Conservation (phyloP, 2,888 invertebrate genomes). For the Oxytorus armatus region DNA sequence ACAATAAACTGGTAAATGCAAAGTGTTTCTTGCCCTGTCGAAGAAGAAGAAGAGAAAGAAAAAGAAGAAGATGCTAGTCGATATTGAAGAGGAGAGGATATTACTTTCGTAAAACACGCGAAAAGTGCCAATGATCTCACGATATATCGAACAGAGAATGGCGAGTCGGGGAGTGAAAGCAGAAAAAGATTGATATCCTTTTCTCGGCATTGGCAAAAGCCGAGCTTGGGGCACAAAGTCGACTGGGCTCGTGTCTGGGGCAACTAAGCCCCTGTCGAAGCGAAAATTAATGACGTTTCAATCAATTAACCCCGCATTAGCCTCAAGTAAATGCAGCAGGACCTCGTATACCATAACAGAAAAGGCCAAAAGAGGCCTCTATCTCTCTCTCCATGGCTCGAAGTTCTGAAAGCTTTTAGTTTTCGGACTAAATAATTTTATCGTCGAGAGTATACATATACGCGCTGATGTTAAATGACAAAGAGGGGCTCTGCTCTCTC, state of each 20-base stretch:
- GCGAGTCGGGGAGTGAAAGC: neutral
- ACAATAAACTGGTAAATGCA: neutral
- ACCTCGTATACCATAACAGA: slow-evolving; percentile 32
- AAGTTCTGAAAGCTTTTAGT: slow-evolving; percentile 80
- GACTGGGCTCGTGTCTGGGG: slow-evolving; percentile 15
- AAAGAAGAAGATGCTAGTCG: too few species aligned
- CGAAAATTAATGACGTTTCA: slow-evolving; percentile 73
- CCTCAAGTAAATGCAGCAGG: slow-evolving; percentile 75
- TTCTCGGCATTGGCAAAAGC: slow-evolving; percentile 29
- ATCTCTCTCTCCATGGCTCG: slow-evolving; percentile 64
- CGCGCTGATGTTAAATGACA: slow-evolving; percentile 21
- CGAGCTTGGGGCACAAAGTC: slow-evolving; percentile 17
- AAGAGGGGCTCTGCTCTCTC: slow-evolving; percentile 9
- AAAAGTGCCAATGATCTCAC: slow-evolving; percentile 14
- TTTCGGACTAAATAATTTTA: slow-evolving; percentile 74
- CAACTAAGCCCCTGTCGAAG: slow-evolving; percentile 42
- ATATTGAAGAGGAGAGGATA: neutral
- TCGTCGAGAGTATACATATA: slow-evolving; percentile 26
- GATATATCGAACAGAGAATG: slow-evolving; percentile 7
- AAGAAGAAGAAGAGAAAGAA: too few species aligned
- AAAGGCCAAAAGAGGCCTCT: slow-evolving; percentile 67
- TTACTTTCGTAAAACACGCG: neutral
- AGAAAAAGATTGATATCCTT: slow-evolving; percentile 14
- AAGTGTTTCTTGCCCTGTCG: neutral
- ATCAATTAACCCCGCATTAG: slow-evolving; percentile 79